Evolutionary conservation across 2,113 vertebrate species (phyloP).

Genomic region (Collichthys lucidus): DNA sequence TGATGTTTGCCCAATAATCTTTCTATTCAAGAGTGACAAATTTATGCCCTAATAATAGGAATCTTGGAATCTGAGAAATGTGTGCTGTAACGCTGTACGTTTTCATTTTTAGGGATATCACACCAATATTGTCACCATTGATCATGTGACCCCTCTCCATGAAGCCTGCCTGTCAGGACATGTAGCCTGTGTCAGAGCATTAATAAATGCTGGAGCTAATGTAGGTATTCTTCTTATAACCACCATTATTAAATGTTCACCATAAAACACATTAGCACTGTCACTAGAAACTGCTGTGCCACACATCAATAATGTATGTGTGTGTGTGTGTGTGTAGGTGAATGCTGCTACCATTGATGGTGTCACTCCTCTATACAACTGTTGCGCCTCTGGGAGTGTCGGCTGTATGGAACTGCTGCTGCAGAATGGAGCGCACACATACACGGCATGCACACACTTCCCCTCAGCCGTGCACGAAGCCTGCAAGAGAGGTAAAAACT

Average conservation of each 20-base stretch:
- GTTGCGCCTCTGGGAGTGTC: constrained; percentile 89
- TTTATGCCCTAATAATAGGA: too few relatives aligned
- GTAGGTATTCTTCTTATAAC: constrained; percentile 79
- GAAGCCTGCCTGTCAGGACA: constrained; percentile 97
- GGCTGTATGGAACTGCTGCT: constrained; percentile 90
- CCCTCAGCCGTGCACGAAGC: constrained; percentile 94
- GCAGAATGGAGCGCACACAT: constrained; percentile 90
- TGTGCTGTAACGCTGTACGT: not conserved
- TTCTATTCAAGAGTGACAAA: too few relatives aligned
- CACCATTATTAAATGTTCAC: not conserved
- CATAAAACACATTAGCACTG: not conserved
- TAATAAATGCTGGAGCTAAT: constrained; percentile 93
- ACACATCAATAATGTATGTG: not conserved
- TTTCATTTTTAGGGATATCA: constrained; percentile 88
- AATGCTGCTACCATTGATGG: constrained; percentile 95
- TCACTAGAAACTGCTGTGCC: not conserved
- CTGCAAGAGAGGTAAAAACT: constrained; percentile 89
- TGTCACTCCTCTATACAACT: constrained; percentile 92
- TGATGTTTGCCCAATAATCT: too few relatives aligned
- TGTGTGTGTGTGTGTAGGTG: constrained; percentile 80
- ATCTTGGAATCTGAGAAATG: too few relatives aligned
- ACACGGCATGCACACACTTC: constrained; percentile 87
- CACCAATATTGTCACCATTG: constrained; percentile 92
- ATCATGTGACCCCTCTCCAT: constrained; percentile 94
- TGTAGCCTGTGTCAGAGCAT: constrained; percentile 90